Evolutionary conservation across 2,888 invertebrate genomes (phyloP).

Genomic region (Caenorhabditis sulstoni): DNA sequence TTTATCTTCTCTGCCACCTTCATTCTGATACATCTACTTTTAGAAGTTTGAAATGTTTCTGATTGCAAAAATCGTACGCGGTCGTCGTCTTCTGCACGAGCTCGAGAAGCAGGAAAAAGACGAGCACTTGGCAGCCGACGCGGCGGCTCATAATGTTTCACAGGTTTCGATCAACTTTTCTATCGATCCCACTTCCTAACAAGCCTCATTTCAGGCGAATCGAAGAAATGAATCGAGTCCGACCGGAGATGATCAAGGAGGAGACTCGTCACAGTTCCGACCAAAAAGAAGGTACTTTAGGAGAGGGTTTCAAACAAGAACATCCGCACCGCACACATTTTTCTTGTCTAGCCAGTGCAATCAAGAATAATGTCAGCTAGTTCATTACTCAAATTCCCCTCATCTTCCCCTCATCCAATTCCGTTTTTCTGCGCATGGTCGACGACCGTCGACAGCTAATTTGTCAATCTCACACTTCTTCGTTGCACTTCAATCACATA

Average conservation of each 20-base stretch:
- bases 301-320: neutral
- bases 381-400: constrained; percentile 26
- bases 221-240: constrained; percentile 38
- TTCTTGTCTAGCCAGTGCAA: neutral
- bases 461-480: constrained; percentile 32
- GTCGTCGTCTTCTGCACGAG: constrained; percentile 78
- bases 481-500: constrained; percentile 1
- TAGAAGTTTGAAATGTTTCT: constrained; percentile 73
- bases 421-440: neutral
- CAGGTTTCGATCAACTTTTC: no score
- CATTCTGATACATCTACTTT: no score
- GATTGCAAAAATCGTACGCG: constrained; percentile 79
- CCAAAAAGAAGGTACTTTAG: constrained; percentile 47
- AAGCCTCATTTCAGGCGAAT: constrained; percentile 14
- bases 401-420: constrained; percentile 8
- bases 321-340: neutral
- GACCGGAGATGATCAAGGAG: constrained; percentile 29
- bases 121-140: constrained; percentile 67
- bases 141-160: constrained; percentile 29
- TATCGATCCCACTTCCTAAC: no score
- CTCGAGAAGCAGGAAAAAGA: constrained; percentile 77
- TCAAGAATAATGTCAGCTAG: constrained; percentile 32
- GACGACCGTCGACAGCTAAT: constrained; percentile 24
- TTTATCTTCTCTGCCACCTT: neutral
- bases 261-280: constrained; percentile 40